These are phyloP conservation scores for Drusus annulatus DNA, from an alignment of 1,140 invertebrate genomes.

Conservation along the genomic window DNA sequence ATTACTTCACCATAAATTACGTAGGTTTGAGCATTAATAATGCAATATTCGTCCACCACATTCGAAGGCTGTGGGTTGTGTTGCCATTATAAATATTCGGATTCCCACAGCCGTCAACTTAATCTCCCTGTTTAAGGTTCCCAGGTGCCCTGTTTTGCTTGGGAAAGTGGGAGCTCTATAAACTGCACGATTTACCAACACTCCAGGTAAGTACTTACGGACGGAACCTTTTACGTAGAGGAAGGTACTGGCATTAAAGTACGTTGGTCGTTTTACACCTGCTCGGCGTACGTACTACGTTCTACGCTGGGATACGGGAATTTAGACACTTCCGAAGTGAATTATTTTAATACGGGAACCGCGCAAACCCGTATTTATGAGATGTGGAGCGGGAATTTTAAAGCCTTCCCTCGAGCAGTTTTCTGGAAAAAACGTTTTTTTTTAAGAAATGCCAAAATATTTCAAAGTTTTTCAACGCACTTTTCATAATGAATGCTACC, in stretches of 20 bases:
- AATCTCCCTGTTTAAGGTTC: neutral
- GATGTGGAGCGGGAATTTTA: neutral
- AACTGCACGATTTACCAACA: constrained; percentile 23
- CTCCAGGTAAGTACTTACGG: constrained; percentile 1
- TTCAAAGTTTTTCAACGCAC: too few relatives aligned
- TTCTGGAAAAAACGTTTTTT: too few relatives aligned
- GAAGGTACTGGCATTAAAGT: neutral
- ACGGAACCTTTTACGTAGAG: neutral
- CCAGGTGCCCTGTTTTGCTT: constrained; percentile 8
- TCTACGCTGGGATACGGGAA: too few relatives aligned
- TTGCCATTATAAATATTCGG: too few relatives aligned
- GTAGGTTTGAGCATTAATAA: too few relatives aligned
- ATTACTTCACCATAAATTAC: too few relatives aligned
- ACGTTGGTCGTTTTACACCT: neutral
- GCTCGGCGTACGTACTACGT: neutral
- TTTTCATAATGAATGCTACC: too few relatives aligned
- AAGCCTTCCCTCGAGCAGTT: neutral
- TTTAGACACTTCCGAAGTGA: neutral
- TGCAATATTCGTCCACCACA: too few relatives aligned
- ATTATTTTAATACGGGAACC: neutral
- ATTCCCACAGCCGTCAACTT: neutral
- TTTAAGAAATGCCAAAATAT: too few relatives aligned
- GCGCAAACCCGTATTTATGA: neutral
- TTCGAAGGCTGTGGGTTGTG: too few relatives aligned
- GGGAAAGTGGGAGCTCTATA: neutral